Base-by-base conservation (phyloP, 2,113 vertebrate species). In the Corapipo altera region DNA sequence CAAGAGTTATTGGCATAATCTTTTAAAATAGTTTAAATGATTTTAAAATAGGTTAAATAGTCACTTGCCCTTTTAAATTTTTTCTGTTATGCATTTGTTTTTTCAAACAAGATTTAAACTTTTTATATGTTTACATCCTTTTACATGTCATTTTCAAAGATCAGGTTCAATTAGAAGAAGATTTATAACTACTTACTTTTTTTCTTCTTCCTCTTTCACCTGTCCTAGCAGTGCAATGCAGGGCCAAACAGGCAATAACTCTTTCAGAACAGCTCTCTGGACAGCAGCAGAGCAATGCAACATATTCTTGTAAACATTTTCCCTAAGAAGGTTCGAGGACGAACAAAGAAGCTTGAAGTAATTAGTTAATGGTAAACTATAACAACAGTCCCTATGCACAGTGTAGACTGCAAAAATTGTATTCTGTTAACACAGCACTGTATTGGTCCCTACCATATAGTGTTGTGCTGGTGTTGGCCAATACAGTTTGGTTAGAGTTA, bases 131-230 rank as follows among this genome's bases (percentile, higher is more conserved):
- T 52, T 54, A 46, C 44, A 73, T 48, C 57, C 54, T 57, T 83
- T 85, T 95, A 79, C 26, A 58, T 67, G 44, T 55, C 11, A 8
- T 86, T 89, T 89, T 89, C 67, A 75, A 93, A 78, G 59, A 64
- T 20, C 41, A 78, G 61, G 46, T 28, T 90, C 23, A 76, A 89
- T 94, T 94, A 74, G 77, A 97, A 95, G 20, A 82, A 82, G 49
- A 78, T 93, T 81, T 93, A 74, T 44, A 78, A 39, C 33, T 62
- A n/a, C 32, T 71, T 80, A 12, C 11, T 59, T 35, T 33, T 54
- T 65, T 81, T 83, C 59, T 51, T 95, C 62, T 46, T 71, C 30
- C 69, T 61, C 74, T 75, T 82, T 74, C 14, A 69, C 55, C 61
- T 88, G 35, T 88, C 44, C 78, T 88, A 84, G 55, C 43, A 85